Conservation (phyloP, 92 coral and sea anemone genomes). For the Galaxea fascicularis region DNA sequence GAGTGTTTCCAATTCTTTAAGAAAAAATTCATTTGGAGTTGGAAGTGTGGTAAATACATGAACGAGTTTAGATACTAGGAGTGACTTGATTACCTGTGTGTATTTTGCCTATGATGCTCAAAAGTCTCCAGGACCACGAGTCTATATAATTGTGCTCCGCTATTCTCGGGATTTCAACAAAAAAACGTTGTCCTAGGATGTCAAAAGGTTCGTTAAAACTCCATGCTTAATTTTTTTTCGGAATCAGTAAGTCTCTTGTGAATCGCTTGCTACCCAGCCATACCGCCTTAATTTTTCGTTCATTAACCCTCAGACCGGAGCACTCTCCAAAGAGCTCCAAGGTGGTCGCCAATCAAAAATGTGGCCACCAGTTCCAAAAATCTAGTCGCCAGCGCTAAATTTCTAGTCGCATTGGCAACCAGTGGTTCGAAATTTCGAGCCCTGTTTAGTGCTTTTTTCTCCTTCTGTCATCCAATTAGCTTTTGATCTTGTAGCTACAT, state of each 20-base stretch:
- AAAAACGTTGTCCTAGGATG: slow-evolving; percentile 32
- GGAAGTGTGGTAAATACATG: slow-evolving; percentile 13
- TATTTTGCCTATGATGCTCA: too few relatives aligned
- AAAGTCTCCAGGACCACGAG: slow-evolving; percentile 33
- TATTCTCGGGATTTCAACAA: not conserved
- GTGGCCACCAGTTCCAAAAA: too few relatives aligned
- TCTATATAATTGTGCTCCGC: slow-evolving; percentile 6
- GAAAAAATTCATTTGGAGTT: slow-evolving; percentile 7
- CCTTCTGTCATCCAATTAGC: too few relatives aligned
- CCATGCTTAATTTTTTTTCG: slow-evolving; percentile 32
- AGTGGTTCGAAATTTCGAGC: too few relatives aligned
- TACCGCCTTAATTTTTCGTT: slow-evolving; percentile 3
- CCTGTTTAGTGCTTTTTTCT: slow-evolving; percentile 26
- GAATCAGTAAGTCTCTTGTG: slow-evolving; percentile 17
- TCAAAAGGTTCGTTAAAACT: too few relatives aligned
- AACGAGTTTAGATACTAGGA: slow-evolving; percentile 17
- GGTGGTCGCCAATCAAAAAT: too few relatives aligned
- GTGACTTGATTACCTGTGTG: slow-evolving; percentile 30
- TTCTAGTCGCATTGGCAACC: too few relatives aligned
- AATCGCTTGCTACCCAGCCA: slow-evolving; percentile 22
- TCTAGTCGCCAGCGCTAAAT: too few relatives aligned
- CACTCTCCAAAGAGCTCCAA: too few relatives aligned
- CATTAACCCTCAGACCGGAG: slow-evolving; percentile 18
- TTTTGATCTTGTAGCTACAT: slow-evolving; percentile 1
- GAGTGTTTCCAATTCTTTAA: slow-evolving; percentile 35